Conservation (phyloP, 2,797 vertebrate genomes). For the Hyperoplus immaculatus region DNA sequence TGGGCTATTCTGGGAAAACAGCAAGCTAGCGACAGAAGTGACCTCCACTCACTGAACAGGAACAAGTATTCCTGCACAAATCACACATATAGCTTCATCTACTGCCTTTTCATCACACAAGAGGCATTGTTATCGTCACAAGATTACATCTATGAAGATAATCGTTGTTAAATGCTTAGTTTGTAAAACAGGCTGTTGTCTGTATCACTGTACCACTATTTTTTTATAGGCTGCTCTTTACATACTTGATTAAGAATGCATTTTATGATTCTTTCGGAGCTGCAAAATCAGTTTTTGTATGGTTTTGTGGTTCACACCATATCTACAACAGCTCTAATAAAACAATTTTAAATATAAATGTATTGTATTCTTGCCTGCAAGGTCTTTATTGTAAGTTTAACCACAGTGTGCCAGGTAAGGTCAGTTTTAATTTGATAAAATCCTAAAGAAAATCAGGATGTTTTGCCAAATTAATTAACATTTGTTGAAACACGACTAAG, state of each 20-base stretch:
- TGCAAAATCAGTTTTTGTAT: constrained; percentile 40
- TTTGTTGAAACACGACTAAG: not conserved
- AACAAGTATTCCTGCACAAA: constrained; percentile 18
- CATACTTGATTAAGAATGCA: constrained; percentile 39
- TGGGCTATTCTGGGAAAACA: constrained; percentile 8
- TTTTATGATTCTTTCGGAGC: constrained; percentile 36
- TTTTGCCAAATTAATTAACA: not conserved
- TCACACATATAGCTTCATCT: constrained; percentile 34
- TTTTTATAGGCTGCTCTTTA: constrained; percentile 53
- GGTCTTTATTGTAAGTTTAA: not conserved
- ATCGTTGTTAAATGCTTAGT: constrained; percentile 28
- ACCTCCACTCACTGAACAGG: constrained; percentile 27
- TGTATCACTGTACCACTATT: constrained; percentile 58
- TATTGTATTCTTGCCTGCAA: constrained; percentile 21
- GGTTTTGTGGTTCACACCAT: constrained; percentile 41
- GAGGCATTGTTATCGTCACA: constrained; percentile 25
- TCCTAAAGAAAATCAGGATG: not conserved
- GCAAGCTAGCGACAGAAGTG: constrained; percentile 6
- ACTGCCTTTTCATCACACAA: constrained; percentile 33
- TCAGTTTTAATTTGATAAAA: constrained; percentile 2
- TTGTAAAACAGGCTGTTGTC: constrained; percentile 41
- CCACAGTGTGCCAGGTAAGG: not conserved
- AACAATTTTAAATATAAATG: constrained; percentile 15
- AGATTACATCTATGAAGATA: constrained; percentile 20
- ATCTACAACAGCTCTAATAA: constrained; percentile 56